These are phyloP conservation scores for Sphenodon punctatus DNA, from an alignment of 2,797 vertebrate genomes.

Conservation along the genomic window DNA sequence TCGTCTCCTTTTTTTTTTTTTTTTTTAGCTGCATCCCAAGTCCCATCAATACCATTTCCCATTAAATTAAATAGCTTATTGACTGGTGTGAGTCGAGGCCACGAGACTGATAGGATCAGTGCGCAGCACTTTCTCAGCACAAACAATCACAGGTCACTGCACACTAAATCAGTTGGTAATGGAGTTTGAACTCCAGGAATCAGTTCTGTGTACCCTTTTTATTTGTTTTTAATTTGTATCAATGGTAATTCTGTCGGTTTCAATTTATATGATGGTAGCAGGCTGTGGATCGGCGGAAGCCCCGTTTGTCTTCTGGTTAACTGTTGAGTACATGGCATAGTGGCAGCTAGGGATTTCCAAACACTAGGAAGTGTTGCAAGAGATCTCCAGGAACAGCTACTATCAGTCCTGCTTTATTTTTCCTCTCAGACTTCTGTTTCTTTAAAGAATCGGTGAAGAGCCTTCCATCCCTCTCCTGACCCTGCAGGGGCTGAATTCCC, in stretches of 20 bases:
- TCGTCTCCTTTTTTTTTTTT: background rate
- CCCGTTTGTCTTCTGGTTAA: slow-evolving; percentile 45
- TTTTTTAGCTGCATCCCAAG: slow-evolving; percentile 76
- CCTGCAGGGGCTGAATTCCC: too few species aligned
- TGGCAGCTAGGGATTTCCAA: background rate
- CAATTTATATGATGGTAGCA: slow-evolving; percentile 73
- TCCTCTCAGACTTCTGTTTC: too few species aligned
- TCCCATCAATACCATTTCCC: slow-evolving; percentile 89
- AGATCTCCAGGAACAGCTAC: background rate
- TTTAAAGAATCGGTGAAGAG: too few species aligned
- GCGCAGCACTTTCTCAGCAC: slow-evolving; percentile 73
- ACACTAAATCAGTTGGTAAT: slow-evolving; percentile 89
- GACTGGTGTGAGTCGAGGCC: slow-evolving; percentile 85
- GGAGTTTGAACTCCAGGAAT: slow-evolving; percentile 83
- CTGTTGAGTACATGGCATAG: background rate
- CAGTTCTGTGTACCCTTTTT: slow-evolving; percentile 82
- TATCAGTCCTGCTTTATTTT: rapidly evolving
- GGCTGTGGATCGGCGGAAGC: slow-evolving; percentile 65
- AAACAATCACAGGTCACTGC: slow-evolving; percentile 84
- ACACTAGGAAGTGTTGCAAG: background rate
- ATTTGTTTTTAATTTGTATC: slow-evolving; percentile 95
- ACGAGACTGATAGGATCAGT: slow-evolving; percentile 79
- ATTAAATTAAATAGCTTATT: slow-evolving; percentile 99
- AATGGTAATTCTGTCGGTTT: slow-evolving; percentile 83
- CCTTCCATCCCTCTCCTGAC: too few species aligned